Evolutionary conservation across 2,888 invertebrate species (phyloP).

Genomic region (Aethes cnicana): DNA sequence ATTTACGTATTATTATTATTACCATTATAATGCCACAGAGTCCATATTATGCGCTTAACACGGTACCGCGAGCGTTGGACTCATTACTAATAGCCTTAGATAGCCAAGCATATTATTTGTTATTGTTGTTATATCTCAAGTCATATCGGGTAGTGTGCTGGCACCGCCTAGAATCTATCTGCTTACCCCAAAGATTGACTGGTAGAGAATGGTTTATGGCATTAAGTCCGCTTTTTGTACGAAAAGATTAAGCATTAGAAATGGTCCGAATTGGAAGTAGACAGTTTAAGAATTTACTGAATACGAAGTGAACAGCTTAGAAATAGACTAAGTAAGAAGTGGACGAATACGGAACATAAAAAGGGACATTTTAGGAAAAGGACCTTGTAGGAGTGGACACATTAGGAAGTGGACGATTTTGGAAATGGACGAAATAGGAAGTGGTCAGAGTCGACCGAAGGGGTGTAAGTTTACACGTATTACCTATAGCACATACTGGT

Average conservation of each 20-base stretch:
- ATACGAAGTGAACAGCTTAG: not conserved
- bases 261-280: not conserved
- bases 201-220: too few species aligned
- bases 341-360: not conserved
- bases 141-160: too few species aligned
- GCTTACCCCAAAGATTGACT: not conserved
- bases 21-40: too few species aligned
- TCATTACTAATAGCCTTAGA: too few species aligned
- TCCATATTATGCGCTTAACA: too few species aligned
- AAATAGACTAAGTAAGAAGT: not conserved
- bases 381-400: not conserved
- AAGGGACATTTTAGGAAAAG: not conserved
- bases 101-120: too few species aligned
- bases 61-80: too few species aligned
- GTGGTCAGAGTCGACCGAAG: not conserved
- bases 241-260: not conserved
- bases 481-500: too few species aligned
- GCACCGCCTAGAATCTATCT: not conserved
- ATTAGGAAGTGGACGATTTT: not conserved
- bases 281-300: not conserved
- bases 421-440: constrained; percentile 6
- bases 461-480: too few species aligned
- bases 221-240: not conserved
- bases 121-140: too few species aligned
- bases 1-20: too few species aligned